Evolutionary conservation across 2,113 vertebrate genomes (phyloP).

Genomic region (Glareola pratincola): DNA sequence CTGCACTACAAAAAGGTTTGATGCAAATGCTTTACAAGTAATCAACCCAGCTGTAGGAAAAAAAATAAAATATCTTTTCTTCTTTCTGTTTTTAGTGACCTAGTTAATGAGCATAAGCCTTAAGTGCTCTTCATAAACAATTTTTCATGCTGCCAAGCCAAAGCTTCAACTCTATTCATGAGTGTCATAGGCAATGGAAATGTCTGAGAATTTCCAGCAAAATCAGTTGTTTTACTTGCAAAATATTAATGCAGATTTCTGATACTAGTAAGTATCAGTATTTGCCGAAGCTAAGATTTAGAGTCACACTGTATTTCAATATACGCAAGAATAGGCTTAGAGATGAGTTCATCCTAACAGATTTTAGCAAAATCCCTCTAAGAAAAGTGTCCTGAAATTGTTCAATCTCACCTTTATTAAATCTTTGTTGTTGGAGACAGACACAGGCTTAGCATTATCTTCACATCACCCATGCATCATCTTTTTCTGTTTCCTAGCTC

Average conservation of each 20-base stretch:
- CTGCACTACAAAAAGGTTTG: neutral
- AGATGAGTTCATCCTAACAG: neutral
- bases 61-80: neutral
- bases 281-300: neutral
- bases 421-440: neutral
- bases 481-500: neutral
- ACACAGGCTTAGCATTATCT: neutral
- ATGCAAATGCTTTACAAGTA: neutral
- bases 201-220: neutral
- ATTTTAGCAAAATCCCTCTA: neutral
- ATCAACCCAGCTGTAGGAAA: neutral
- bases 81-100: neutral
- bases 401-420: neutral
- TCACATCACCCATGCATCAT: neutral
- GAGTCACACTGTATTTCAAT: neutral
- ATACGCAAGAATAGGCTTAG: neutral
- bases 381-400: neutral
- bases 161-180: neutral
- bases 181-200: neutral
- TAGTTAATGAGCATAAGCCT: neutral
- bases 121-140: neutral
- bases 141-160: neutral
- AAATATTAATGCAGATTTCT: neutral
- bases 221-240: neutral
- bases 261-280: neutral